A percentile compares a stretch with the other conserved stretches of the same genome.
Evolutionary conservation across 2,797 vertebrate genomes (phyloP).

Genomic region (Delichon dasypus): DNA sequence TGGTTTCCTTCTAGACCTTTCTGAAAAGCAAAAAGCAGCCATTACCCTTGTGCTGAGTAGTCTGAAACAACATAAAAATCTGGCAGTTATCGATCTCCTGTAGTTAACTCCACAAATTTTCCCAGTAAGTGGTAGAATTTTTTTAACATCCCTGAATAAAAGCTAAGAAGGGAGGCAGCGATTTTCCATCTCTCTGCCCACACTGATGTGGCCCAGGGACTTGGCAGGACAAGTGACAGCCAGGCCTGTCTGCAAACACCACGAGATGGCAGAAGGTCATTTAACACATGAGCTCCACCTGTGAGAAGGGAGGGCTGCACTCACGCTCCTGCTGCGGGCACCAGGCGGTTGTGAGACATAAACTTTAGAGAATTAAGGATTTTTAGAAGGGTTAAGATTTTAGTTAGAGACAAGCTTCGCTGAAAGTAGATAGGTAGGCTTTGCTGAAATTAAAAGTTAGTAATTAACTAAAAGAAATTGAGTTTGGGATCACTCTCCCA

Average conservation of each 20-base stretch:
- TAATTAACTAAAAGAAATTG: too few relatives aligned
- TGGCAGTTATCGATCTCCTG: background rate
- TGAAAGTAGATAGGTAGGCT: too few relatives aligned
- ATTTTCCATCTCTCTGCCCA: background rate
- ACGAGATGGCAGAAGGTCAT: background rate
- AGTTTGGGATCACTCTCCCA: too few relatives aligned
- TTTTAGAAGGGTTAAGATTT: too few relatives aligned
- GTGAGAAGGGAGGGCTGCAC: background rate
- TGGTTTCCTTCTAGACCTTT: background rate
- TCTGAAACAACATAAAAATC: background rate
- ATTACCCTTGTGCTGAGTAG: background rate
- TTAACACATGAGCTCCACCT: background rate
- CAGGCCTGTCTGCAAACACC: background rate
- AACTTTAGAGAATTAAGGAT: too few relatives aligned
- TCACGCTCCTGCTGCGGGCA: fast-evolving
- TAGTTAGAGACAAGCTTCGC: too few relatives aligned
- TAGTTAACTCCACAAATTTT: background rate
- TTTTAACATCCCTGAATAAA: background rate
- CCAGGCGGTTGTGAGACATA: background rate
- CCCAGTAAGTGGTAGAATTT: background rate
- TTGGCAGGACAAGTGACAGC: background rate
- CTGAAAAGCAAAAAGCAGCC: background rate
- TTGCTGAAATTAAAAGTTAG: too few relatives aligned
- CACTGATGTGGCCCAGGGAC: background rate
- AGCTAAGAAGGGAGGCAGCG: background rate